Percentiles rank a stretch among this genome's conserved stretches.
phyloP scores from a whole-genome alignment of 2,888 invertebrate species.

The Drosophila ezoana region DNA sequence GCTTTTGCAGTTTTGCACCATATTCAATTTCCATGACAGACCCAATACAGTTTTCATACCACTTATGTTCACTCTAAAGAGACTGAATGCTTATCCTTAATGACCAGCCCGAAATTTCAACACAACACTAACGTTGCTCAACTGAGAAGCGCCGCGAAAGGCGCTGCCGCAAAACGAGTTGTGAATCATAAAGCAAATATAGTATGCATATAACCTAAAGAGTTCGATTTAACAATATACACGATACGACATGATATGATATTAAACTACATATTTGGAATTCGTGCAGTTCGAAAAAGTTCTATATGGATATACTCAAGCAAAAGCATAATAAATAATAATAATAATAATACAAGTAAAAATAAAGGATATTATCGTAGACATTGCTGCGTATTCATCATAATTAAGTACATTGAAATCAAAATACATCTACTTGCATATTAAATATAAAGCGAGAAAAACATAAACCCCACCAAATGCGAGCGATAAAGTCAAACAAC shows the following conservation, averaged over 20 bases:
- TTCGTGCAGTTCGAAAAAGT: constrained; percentile 27
- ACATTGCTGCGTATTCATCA: constrained; percentile 19
- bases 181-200: constrained; percentile 42
- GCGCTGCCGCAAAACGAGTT: constrained; percentile 30
- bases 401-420: constrained; percentile 28
- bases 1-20: neutral
- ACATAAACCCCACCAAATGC: constrained; percentile 60
- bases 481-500: constrained; percentile 63
- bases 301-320: constrained; percentile 15
- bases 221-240: constrained; percentile 36
- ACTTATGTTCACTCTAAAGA: constrained; percentile 15
- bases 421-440: constrained; percentile 39
- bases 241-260: constrained; percentile 18
- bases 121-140: constrained; percentile 1
- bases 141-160: constrained; percentile 35
- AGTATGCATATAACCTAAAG: constrained; percentile 29
- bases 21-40: neutral
- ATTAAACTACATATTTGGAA: constrained; percentile 27
- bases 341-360: constrained; percentile 3
- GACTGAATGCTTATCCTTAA: constrained; percentile 11
- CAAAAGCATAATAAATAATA: neutral
- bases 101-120: constrained; percentile 15
- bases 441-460: constrained; percentile 18
- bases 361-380: constrained; percentile 25
- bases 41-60: neutral